These are phyloP conservation scores for Amphilophus citrinellus DNA, from an alignment of 2,113 vertebrate genomes.

Conservation along the genomic window DNA sequence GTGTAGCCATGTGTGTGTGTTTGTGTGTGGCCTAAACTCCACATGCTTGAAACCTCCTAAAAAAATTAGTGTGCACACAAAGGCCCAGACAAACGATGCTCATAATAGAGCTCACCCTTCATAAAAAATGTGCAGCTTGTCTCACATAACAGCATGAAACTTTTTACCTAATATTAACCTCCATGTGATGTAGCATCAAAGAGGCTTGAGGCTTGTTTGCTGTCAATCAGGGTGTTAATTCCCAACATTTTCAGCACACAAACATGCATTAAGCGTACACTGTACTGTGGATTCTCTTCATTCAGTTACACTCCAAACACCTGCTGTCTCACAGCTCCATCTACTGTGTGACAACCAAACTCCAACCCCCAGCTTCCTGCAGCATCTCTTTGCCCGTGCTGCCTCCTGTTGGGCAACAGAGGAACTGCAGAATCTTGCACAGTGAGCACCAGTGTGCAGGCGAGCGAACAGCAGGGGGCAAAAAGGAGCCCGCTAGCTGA, in stretches of 20 bases:
- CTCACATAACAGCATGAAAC: background rate
- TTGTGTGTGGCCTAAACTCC: background rate
- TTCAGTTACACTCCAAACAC: background rate
- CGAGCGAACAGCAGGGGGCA: constrained; percentile 58
- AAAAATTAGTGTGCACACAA: background rate
- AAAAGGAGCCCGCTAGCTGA: constrained; percentile 32
- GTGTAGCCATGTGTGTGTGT: background rate
- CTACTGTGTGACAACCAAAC: constrained; percentile 17
- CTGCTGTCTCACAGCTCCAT: constrained; percentile 17
- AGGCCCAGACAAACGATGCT: background rate
- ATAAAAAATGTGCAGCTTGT: background rate
- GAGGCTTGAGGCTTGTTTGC: background rate
- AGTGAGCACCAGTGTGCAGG: rapidly evolving
- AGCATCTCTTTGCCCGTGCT: background rate
- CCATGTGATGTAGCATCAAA: background rate
- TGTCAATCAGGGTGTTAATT: background rate
- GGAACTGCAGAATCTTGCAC: background rate
- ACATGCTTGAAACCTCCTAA: background rate
- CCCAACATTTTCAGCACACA: background rate
- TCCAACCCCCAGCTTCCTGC: rapidly evolving
- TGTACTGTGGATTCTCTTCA: background rate
- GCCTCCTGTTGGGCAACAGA: constrained; percentile 32
- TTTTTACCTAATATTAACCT: background rate
- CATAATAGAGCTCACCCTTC: background rate
- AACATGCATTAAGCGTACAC: background rate